Base-by-base conservation (phyloP, 2,797 vertebrate genomes). In the Gambelia wislizenii region DNA sequence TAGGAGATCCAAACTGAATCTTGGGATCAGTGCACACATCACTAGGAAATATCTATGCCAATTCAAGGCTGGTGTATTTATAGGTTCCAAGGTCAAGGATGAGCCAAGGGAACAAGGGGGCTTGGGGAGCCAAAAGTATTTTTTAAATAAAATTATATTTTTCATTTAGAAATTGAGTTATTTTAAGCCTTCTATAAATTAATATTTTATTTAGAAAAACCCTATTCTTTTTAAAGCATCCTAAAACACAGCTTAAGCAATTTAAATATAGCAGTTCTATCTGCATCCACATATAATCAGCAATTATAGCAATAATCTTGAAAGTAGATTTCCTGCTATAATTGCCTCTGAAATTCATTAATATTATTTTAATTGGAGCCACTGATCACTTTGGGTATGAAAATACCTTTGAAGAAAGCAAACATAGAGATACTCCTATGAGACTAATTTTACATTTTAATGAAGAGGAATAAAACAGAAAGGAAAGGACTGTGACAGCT, bases 311-410 rank as follows among this genome's bases (percentile, higher is more conserved):
- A 36, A 20, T n/a, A 39, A 39, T 75, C 30, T 16, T 74, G 64
- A 67, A 56, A 64, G 27, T 27, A 64, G 36, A 33, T 67, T 82
- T 52, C 36, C 59, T 86, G 78, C 27, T 61, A 54, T 56, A 25
- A 39, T 47, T 75, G 47, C 69, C 82, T 67, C 27, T 83, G 16
- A 5, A 42, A 22, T 83, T 83, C 33, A 72, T 74, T 44, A 69
- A 39, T 84, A 70, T 74, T 80, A 78, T 81, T 89, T 86, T 76
- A 81, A 86, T 81, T 89, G 42, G 18, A 75, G 36, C n/a, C 56
- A 82, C 36, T 75, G 36, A 76, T 82, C 84, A 86, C 56, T 85
- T 77, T 44, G 72, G 42, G 36, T 75, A 76, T 82, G 52, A n/a
- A 82, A 52, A 85, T 74, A 20, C 42, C 56, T 39, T 61, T 85